phyloP scores from a whole-genome alignment of 2,113 vertebrate species.

The Ondatra zibethicus region DNA sequence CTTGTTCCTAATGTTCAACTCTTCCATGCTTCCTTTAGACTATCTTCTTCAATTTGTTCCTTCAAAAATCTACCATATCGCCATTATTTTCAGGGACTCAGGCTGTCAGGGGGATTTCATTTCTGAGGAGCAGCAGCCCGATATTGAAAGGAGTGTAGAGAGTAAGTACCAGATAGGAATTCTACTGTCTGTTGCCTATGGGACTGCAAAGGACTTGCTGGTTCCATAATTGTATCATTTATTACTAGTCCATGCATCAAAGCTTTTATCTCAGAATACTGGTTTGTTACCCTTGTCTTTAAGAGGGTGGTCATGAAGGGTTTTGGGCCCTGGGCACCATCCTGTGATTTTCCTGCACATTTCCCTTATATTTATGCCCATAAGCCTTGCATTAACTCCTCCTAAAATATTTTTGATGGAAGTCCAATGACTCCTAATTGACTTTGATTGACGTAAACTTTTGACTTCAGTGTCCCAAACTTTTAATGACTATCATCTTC shows the following conservation, averaged over 20 bases:
- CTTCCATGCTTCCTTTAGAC: background rate
- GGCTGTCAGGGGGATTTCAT: background rate
- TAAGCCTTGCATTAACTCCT: background rate
- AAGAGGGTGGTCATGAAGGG: background rate
- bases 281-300: background rate
- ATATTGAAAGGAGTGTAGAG: background rate
- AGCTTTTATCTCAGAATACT: background rate
- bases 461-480: background rate
- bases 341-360: background rate
- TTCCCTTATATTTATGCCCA: background rate
- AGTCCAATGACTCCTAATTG: background rate
- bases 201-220: background rate
- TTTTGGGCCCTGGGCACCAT: background rate
- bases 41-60: background rate
- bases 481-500: background rate
- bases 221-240: background rate
- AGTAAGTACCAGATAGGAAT: background rate
- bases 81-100: background rate
- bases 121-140: background rate
- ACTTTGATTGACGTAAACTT: background rate
- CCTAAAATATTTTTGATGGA: background rate
- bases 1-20: background rate
- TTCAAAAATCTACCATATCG: background rate
- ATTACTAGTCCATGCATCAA: accelerated
- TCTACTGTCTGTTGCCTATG: background rate